A percentile compares a stretch with the other conserved stretches of the same genome.
Evolutionary conservation across 1,140 invertebrate species (phyloP).

Genomic region (Rhopalosiphum maidis): DNA sequence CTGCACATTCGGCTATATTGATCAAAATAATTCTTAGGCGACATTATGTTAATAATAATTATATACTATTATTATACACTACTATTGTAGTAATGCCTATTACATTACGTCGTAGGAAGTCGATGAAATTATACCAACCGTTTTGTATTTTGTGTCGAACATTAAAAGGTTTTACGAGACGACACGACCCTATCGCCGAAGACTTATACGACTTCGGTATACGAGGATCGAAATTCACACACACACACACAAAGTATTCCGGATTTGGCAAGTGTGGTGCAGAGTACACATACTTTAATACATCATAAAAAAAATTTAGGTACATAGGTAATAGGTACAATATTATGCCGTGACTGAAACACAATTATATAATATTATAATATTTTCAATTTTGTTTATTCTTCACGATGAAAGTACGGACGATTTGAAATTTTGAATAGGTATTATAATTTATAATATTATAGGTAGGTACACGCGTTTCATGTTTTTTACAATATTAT

Average conservation of each 20-base stretch:
- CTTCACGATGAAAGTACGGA: not conserved
- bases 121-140: not conserved
- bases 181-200: not conserved
- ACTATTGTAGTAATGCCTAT: not conserved
- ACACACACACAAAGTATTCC: not conserved
- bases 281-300: not conserved
- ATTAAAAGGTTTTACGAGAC: not conserved
- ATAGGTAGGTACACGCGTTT: not conserved
- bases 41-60: not conserved
- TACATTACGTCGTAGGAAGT: not conserved
- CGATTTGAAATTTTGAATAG: not conserved
- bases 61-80: not conserved
- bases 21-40: not conserved
- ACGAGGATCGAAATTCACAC: not conserved
- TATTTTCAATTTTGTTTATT: not conserved
- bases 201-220: not conserved
- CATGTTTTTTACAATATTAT: not conserved
- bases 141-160: not conserved
- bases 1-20: not conserved
- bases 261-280: not conserved
- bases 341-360: not conserved
- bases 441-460: not conserved
- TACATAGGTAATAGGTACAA: not conserved
- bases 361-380: not conserved
- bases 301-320: not conserved